These are phyloP conservation scores for Aleiodes sp. DNA, from an alignment of 1,140 invertebrate species.

Conservation along the genomic window DNA sequence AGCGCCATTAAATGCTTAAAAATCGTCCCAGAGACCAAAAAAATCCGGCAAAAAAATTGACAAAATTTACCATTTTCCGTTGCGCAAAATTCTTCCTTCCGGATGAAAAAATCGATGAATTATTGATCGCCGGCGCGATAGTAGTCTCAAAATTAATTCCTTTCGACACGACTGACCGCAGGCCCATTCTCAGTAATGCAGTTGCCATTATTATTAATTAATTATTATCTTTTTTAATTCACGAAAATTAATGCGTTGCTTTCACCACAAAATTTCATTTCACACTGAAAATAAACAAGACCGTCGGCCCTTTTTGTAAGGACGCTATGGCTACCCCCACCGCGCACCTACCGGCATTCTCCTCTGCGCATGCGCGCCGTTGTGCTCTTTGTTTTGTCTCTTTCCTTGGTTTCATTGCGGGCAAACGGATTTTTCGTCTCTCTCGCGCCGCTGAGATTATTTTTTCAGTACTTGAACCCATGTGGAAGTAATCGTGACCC, in stretches of 20 bases:
- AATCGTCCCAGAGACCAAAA: too few relatives aligned
- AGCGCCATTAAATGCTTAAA: too few relatives aligned
- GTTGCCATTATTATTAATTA: constrained; percentile 42
- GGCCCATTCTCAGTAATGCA: constrained; percentile 39
- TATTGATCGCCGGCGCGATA: constrained; percentile 21
- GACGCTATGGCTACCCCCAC: constrained; percentile 35
- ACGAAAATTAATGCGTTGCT: not conserved
- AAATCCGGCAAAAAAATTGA: not conserved
- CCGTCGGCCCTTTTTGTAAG: constrained; percentile 40
- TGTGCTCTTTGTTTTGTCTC: constrained; percentile 23
- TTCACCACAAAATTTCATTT: not conserved
- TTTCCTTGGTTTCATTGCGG: constrained; percentile 1
- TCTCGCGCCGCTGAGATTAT: too few relatives aligned
- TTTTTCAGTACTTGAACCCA: too few relatives aligned
- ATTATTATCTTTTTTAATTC: not conserved
- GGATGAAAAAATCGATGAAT: constrained; percentile 3
- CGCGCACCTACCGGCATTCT: not conserved
- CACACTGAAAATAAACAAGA: constrained; percentile 36
- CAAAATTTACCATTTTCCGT: constrained; percentile 35
- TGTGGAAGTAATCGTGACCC: too few relatives aligned
- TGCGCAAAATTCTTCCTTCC: not conserved
- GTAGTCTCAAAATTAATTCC: constrained; percentile 39
- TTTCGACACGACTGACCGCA: constrained; percentile 33
- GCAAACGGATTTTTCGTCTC: too few relatives aligned
- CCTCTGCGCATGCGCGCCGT: constrained; percentile 33